Conservation (phyloP, 2,888 invertebrate genomes). For the Drosophila atroscutellata region DNA sequence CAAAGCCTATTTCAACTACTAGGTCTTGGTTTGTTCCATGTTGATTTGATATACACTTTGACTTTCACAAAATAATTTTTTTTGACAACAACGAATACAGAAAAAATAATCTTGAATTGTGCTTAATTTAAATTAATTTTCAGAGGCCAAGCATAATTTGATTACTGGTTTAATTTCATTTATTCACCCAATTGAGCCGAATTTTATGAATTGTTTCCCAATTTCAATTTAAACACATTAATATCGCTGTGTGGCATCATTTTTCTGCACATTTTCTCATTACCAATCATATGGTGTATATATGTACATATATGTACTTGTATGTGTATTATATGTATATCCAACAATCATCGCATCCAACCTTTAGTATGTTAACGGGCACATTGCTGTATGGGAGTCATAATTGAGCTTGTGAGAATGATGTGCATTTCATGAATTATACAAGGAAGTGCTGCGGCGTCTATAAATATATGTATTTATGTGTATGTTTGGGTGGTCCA, state of each 20-base stretch:
- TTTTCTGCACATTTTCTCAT: conserved; percentile 8
- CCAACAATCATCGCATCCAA: conserved; percentile 19
- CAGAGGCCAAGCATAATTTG: background rate
- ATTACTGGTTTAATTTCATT: background rate
- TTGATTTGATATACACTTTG: background rate
- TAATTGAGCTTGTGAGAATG: conserved; percentile 75
- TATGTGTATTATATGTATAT: conserved; percentile 12
- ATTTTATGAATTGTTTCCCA: conserved; percentile 1
- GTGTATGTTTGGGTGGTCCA: conserved; percentile 9
- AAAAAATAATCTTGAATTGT: background rate
- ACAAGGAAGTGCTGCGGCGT: conserved; percentile 43
- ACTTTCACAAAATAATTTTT: no score
- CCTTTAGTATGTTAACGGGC: conserved; percentile 47
- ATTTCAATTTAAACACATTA: conserved; percentile 1
- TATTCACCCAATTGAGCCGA: background rate
- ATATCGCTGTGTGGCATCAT: conserved; percentile 2
- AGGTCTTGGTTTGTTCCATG: background rate
- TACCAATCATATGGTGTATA: conserved; percentile 13
- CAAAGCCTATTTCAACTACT: background rate
- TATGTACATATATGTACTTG: conserved; percentile 1
- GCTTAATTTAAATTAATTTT: background rate
- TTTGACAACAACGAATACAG: background rate
- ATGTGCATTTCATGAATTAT: conserved; percentile 79
- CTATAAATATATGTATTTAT: conserved; percentile 19
- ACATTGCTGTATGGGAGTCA: conserved; percentile 62